Evolutionary conservation across 2,113 vertebrate species (phyloP).

Genomic region (Chaetura pelagica): DNA sequence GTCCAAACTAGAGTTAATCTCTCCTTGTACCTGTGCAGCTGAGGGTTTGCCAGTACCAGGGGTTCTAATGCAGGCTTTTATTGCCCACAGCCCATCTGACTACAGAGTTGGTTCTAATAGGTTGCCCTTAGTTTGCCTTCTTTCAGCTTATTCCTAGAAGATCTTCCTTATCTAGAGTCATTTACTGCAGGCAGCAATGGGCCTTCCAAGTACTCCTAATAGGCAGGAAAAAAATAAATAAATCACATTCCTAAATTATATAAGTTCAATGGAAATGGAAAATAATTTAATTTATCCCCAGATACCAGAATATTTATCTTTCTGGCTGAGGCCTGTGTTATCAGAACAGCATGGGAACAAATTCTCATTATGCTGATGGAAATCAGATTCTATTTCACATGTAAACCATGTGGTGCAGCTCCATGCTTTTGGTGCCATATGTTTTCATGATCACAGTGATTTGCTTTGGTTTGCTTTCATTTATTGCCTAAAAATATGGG

Average conservation of each 20-base stretch:
- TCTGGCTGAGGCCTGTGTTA: background rate
- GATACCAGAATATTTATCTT: slow-evolving; percentile 18
- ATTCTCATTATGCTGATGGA: slow-evolving; percentile 38
- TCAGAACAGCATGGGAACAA: slow-evolving; percentile 35
- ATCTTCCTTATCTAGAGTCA: background rate
- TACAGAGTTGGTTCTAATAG: background rate
- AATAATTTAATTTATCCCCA: slow-evolving; percentile 47
- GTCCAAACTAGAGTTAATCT: background rate
- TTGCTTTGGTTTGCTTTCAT: slow-evolving; percentile 56
- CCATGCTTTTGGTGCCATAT: slow-evolving; percentile 30
- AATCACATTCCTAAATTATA: background rate
- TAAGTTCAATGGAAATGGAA: slow-evolving; percentile 2
- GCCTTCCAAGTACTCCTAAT: background rate
- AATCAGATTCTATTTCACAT: slow-evolving; percentile 46
- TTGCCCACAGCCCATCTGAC: background rate
- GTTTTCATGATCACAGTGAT: slow-evolving; percentile 59
- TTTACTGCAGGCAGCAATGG: background rate
- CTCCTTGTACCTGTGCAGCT: background rate
- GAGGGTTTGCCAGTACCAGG: background rate
- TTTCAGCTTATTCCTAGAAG: background rate
- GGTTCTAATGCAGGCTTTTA: background rate
- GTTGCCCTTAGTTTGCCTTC: background rate
- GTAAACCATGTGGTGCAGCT: slow-evolving; percentile 6
- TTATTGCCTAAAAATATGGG: slow-evolving; percentile 44
- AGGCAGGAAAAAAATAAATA: background rate